Base-by-base conservation (phyloP, 2,888 invertebrate species). In the Schizaphis graminum region DNA sequence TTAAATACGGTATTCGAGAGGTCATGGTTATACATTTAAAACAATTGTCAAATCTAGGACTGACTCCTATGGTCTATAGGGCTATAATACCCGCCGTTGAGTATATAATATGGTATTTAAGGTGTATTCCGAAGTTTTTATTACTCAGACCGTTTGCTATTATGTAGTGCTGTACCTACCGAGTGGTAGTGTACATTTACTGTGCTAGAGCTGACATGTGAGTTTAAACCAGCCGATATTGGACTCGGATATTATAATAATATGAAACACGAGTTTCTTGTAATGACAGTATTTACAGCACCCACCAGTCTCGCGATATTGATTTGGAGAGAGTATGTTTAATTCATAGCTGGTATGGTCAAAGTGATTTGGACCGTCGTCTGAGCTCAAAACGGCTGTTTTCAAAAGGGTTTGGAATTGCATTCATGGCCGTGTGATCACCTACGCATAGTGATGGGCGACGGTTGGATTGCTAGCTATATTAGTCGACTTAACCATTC, bases 351-450 rank as follows among this genome's bases (percentile, higher is more conserved):
- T 77, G 41, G 11, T 91, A 53, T 53, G 53, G 28, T 91, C 53
- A 53, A 35, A 11, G 41, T 49, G 53, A 53, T n/a, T 35, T 53
- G 53, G 24, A 10, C n/a, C 53, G 49, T 87, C n/a, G 16, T 35
- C 87, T 49, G 7, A 49, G 53, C 21, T 28, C 21, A 88, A n/a
- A 87, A n/a, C 3, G 35, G 49, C 26, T 84, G 53, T 91, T 91
- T 91, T 84, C 26, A 26, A 10, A 41, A 77, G 8, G 53, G 41
- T 91, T 24, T 77, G 3, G 57, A 35, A 91, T 56, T 84, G 41
- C 53, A 91, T 91, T 84, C 28, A 84, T 56, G 21, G 84, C 53
- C 24, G 41, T 91, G 41, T 67, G 24, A 90, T 61, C 89, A 47
- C 21, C 53, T 49, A 49, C 53, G 49, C 41, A 67, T 26, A 91